phyloP scores from a whole-genome alignment of 1,140 invertebrate genomes.

The Fopius arisanus region DNA sequence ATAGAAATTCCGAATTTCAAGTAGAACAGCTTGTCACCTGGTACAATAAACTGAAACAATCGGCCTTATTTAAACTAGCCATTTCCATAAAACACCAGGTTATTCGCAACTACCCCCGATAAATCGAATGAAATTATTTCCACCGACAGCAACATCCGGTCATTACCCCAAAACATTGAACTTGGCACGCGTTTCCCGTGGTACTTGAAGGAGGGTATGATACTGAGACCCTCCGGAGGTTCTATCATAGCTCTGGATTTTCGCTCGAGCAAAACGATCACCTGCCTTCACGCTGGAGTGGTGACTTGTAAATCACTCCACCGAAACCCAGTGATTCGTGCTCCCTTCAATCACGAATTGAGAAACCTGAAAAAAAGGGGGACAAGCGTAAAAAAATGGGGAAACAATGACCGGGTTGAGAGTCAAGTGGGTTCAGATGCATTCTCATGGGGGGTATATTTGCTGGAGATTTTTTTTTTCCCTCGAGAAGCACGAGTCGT shows the following conservation, averaged over 20 bases:
- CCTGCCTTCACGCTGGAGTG: slow-evolving; percentile 62
- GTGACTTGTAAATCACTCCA: slow-evolving; percentile 63
- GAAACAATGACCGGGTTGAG: slow-evolving; percentile 22
- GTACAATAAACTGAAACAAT: no score
- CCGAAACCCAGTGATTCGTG: slow-evolving; percentile 46
- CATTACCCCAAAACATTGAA: not conserved
- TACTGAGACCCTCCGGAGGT: not conserved
- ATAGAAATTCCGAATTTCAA: no score
- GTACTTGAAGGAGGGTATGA: not conserved
- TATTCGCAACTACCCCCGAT: not conserved
- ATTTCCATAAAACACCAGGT: not conserved
- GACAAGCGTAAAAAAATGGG: slow-evolving; percentile 39
- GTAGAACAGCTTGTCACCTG: no score
- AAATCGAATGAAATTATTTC: not conserved
- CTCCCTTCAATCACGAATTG: not conserved
- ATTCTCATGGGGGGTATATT: slow-evolving; percentile 4
- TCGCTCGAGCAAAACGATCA: slow-evolving; percentile 57
- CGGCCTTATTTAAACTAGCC: not conserved
- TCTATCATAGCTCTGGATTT: slow-evolving; percentile 34
- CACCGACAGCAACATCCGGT: not conserved
- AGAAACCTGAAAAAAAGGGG: slow-evolving; percentile 31
- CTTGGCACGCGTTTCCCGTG: slow-evolving; percentile 1
- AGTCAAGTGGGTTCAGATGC: slow-evolving; percentile 17
- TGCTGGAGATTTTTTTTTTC: not conserved
- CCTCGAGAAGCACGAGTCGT: not conserved